Evolutionary conservation across 2,888 invertebrate species (phyloP), one percentile per base, ranked within the genome.

Genomic region (Drosophila melanosoma): DNA sequence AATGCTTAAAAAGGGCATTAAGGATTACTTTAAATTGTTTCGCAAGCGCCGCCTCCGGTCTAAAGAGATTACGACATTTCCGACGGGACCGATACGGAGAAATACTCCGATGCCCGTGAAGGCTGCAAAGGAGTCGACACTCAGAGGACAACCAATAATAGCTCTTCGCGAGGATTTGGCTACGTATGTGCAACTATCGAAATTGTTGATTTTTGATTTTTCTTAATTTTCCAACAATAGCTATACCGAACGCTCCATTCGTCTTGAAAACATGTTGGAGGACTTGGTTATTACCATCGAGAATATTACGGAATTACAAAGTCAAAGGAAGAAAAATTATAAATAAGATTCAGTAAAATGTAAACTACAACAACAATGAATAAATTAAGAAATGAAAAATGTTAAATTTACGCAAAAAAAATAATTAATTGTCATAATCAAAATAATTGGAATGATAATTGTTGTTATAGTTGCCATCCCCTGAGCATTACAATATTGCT

Each of bases 81-180:
- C 26, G 11, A 4, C 0, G 2, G 11, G 3, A 2, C 36, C 1
- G 8, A n/a, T 1, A 11, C 10, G 20, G 12, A n/a, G 2, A 6
- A n/a, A 32, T n/a, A 20, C 8, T 26, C 12, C 15, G 10, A 23
- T 1, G 23, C 2, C 15, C 45, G 20, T 8, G 45, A 8, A 23
- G 23, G 23, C 15, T 3, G 6, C 3, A 17, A n/a, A 36, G 20
- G 12, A 1, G 11, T 17, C 12, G 7, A 8, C 20, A 2, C 7
- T 23, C 10, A 48, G 15, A 23, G 2, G 4, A 0, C 38, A 32
- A 10, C 29, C n/a, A 36, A 49, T 49, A 15, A 3, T 26, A 8
- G 5, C 33, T 7, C 51, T 74, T 0, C 56, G 57, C 10, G 74
- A 74, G 17, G 29, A 61, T 4, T 29, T 79, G 11, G 49, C 76